Percentiles rank a stretch among this genome's conserved stretches.
Conservation (phyloP, 2,797 vertebrate species). For the Mus caroli region DNA sequence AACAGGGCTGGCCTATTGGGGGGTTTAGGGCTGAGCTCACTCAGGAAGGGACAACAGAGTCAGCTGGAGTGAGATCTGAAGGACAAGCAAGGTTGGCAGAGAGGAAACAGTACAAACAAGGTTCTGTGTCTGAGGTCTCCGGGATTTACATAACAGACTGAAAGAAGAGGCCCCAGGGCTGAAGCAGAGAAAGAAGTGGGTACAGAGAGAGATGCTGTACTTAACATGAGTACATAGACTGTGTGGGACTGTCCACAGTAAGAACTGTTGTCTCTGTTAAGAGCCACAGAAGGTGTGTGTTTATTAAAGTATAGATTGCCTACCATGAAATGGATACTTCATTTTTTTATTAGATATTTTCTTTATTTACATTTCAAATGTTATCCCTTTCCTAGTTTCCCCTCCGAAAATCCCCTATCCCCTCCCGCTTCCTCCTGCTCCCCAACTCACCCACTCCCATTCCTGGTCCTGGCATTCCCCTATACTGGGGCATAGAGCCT, state of each 20-base stretch:
- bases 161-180: not conserved
- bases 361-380: too few species aligned
- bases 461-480: too few species aligned
- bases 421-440: too few species aligned
- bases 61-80: not conserved
- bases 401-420: too few species aligned
- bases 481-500: too few species aligned
- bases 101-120: not conserved
- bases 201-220: not conserved
- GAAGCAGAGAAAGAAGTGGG: not conserved
- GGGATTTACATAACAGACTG: accelerated
- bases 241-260: not conserved
- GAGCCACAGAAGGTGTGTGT: not conserved
- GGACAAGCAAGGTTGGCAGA: not conserved
- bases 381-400: too few species aligned
- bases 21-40: not conserved
- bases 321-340: not conserved
- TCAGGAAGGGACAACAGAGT: not conserved
- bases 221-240: not conserved
- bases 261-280: not conserved
- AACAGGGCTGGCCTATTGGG: not conserved
- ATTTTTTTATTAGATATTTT: too few species aligned
- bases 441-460: too few species aligned
- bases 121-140: not conserved
- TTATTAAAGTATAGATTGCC: not conserved